Evolutionary conservation across 1,140 invertebrate species (phyloP), one percentile per base, ranked within the genome.

Genomic region (Drosophila neocordata): DNA sequence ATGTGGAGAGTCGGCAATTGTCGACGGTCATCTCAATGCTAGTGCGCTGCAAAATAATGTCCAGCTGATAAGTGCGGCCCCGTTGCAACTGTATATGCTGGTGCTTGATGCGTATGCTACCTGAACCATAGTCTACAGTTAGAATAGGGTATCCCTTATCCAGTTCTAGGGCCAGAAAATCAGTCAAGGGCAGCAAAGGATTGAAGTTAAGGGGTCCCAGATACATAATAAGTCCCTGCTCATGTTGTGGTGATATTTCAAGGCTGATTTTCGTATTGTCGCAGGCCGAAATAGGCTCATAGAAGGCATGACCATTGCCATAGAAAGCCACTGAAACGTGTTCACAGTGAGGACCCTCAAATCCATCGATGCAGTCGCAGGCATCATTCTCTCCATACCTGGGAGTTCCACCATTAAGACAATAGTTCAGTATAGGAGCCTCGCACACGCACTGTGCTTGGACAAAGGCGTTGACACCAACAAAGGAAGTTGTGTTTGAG

Each of bases 141-240:
- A 99, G 92, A 0, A 96, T 93, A 0, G 97, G 97, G 85, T 94
- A 96, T 11, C 98, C 97, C 62, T 96, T 94, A n/a, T 94, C 92
- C 22, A 99, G 92, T 92, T 99, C 97, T 41, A 99, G 79, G 0
- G 97, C 95, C 92, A 99, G 95, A 89, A 99, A 99, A 93, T 99
- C 98, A 92, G 92, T 66, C 34, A 96, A 92, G 52, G 93, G 92
- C 15, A 95, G 88, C 59, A 94, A 90, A 0, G 93, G 92, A 80
- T 94, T 95, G 57, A 93, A 93, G 66, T 87, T 93, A 63, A 97
- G 93, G 0, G 98, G 98, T 13, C 98, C 98, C 83, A 97, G 93
- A 91, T 99, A 99, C 91, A 99, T 96, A 20, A 99, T 93, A 1
- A 99, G 93, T 12, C 97, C 97, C 92, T 95, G 94, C 15, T 94